Conservation (phyloP, 2,113 vertebrate genomes). For the Calyptomena viridis region DNA sequence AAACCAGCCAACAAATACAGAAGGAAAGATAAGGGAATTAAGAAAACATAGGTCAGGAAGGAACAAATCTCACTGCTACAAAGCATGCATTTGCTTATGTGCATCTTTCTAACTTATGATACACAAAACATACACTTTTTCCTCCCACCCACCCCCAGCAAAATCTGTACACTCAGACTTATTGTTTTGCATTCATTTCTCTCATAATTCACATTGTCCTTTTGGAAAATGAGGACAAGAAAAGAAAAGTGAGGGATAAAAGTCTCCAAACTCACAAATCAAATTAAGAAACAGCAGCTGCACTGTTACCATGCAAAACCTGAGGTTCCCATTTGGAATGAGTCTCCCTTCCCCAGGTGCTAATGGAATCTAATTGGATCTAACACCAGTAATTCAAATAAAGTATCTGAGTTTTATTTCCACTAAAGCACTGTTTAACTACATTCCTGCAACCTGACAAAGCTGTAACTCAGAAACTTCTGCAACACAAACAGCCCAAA, state of each 20-base stretch:
- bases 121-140: background rate
- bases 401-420: background rate
- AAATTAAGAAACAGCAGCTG: background rate
- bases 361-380: background rate
- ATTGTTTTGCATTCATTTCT: background rate
- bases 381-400: background rate
- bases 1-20: background rate
- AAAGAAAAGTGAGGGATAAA: background rate
- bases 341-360: background rate
- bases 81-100: background rate
- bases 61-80: background rate
- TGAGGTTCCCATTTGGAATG: background rate
- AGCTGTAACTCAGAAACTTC: background rate
- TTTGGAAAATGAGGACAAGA: background rate
- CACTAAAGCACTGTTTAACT: background rate
- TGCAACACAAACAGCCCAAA: background rate
- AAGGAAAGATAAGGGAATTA: background rate
- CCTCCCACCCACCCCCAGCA: background rate
- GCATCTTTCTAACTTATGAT: background rate
- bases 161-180: background rate
- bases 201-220: background rate
- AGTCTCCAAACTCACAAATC: background rate
- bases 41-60: background rate
- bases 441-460: background rate
- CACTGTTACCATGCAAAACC: background rate